Percentiles rank a stretch among this genome's conserved stretches.
phyloP scores from a whole-genome alignment of 2,888 invertebrate genomes.

The Tuta absoluta region DNA sequence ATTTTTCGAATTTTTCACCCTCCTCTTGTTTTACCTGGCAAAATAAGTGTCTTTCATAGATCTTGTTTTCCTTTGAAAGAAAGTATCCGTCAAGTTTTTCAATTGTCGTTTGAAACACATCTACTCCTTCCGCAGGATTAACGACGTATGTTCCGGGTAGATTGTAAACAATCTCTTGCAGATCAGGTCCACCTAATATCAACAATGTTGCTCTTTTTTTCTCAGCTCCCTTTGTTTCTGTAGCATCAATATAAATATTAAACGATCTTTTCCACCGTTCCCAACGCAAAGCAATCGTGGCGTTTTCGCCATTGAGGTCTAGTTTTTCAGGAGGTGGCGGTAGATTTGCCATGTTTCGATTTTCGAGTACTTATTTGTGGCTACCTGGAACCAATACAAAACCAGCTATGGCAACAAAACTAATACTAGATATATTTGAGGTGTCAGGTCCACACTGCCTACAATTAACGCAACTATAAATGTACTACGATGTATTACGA shows the following conservation, averaged over 20 bases:
- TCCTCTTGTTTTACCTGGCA: constrained; percentile 27
- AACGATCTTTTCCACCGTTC: constrained; percentile 1
- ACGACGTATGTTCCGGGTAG: constrained; percentile 26
- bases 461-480: no score
- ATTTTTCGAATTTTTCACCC: constrained; percentile 29
- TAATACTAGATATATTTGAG: no score
- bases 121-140: constrained; percentile 5
- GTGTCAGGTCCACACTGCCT: no score
- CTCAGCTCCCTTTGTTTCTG: background rate
- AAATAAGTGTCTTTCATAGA: constrained; percentile 34
- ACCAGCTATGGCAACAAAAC: no score
- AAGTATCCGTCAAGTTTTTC: constrained; percentile 31
- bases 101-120: constrained; percentile 28
- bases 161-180: constrained; percentile 5
- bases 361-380: no score
- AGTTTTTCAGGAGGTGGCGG: background rate
- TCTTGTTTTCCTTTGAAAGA: constrained; percentile 30
- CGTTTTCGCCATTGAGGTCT: background rate
- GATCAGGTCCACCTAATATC: background rate
- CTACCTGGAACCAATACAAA: no score
- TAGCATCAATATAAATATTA: constrained; percentile 2
- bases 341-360: no score
- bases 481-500: no score
- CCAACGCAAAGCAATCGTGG: background rate
- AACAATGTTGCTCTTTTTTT: constrained; percentile 3